Base-by-base conservation (phyloP, 2,797 vertebrate genomes). In the Cheirogaleus major region DNA sequence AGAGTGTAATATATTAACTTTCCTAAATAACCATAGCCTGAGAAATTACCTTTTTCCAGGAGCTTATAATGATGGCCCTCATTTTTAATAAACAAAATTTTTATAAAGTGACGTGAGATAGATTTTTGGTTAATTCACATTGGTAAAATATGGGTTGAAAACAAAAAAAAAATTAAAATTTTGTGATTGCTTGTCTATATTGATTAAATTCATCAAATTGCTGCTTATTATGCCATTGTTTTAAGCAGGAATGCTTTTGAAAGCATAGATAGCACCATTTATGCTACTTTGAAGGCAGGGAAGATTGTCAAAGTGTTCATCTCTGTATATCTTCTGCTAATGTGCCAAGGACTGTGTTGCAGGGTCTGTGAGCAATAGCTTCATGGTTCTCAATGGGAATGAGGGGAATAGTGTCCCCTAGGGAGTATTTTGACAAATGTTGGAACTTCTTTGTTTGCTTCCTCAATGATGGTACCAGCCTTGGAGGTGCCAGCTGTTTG, bases 11-110 rank as follows among this genome's bases (percentile, higher is more conserved):
- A 10, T 27, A 80, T 81, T 22, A 82, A 20, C 7, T 4, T 91
- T 84, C 27, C 45, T 89, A n/a, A 85, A 84, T 59, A 87, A 95
- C 50, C 32, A 72, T 38, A 84, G 45, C 43, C 22, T 87, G 86
- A 86, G 35, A 84, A 89, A 84, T 27, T 48, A 43, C 38, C 84
- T 20, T 65, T 95, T 89, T 43, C 27, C 72, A 67, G 23, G 43
- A 18, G 81, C 85, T 88, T 57, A 65, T 88, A 93, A 57, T 35
- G 22, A 48, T 83, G 38, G 1, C 15, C 75, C 55, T 92, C 63
- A 83, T 48, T 91, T 93, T 90, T 30, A 97, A 95, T 93, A 86
- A 48, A 3, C n/a, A 83, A 76, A 38, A 70, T 79, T 72, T 82
- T 80, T 61, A 80, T 81, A 67, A 91, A n/a, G 32, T 92, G 41